Conservation (phyloP, 2,888 invertebrate species). For the Lacanobia oleracea region DNA sequence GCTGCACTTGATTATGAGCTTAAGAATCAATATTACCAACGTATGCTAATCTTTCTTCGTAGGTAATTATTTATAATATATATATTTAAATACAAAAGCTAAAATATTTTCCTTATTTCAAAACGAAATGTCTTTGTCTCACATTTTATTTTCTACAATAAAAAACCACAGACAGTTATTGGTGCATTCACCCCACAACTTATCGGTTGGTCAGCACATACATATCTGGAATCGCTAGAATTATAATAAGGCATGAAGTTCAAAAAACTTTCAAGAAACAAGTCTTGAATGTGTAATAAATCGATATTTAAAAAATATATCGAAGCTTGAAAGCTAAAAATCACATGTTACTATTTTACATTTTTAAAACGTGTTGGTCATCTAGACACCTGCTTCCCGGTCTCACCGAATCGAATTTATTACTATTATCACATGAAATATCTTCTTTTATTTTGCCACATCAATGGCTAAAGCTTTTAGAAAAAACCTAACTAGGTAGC, state of each 20-base stretch:
- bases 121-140: slow-evolving; percentile 6
- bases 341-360: background rate
- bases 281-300: slow-evolving; percentile 33
- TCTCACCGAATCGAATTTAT: background rate
- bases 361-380: background rate
- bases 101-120: background rate
- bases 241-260: slow-evolving; percentile 51
- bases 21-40: background rate
- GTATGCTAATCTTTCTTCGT: background rate
- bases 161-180: slow-evolving; percentile 18
- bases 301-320: slow-evolving; percentile 1
- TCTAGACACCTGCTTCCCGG: background rate
- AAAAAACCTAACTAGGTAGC: too few relatives aligned
- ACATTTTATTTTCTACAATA: slow-evolving; percentile 20
- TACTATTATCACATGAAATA: too few relatives aligned
- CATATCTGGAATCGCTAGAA: slow-evolving; percentile 47
- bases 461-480: too few relatives aligned
- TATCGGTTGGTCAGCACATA: slow-evolving; percentile 30
- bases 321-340: background rate
- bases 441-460: too few relatives aligned
- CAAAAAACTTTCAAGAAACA: slow-evolving; percentile 48
- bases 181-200: slow-evolving; percentile 43
- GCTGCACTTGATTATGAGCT: too few relatives aligned
- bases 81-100: background rate
- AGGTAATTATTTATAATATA: background rate